A percentile compares a stretch with the other conserved stretches of the same genome.
phyloP scores from a whole-genome alignment of 2,888 invertebrate genomes.

The Melipona beecheii region DNA sequence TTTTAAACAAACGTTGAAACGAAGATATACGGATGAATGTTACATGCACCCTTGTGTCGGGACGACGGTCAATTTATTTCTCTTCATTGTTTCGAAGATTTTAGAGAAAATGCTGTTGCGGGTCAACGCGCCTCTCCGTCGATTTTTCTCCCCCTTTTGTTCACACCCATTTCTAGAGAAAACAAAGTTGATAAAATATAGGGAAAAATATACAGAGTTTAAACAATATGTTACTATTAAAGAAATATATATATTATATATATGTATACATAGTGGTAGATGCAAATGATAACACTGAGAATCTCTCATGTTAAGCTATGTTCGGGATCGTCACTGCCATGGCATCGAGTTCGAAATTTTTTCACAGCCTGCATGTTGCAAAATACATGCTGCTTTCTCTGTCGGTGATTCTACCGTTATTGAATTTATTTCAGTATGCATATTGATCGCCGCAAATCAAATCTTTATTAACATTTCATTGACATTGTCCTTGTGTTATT shows the following conservation, averaged over 20 bases:
- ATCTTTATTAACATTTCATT: background rate
- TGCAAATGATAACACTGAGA: constrained; percentile 38
- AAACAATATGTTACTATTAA: constrained; percentile 46
- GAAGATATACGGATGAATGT: background rate
- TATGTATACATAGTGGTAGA: constrained; percentile 39
- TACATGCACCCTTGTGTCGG: constrained; percentile 26
- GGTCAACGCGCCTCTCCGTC: constrained; percentile 62
- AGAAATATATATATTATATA: constrained; percentile 31
- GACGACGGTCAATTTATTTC: constrained; percentile 34
- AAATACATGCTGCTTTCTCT: constrained; percentile 16
- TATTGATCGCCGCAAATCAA: background rate
- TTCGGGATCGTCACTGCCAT: constrained; percentile 73
- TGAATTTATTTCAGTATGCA: background rate
- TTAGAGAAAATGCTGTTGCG: constrained; percentile 59
- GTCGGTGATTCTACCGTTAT: background rate
- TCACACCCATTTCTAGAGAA: constrained; percentile 51
- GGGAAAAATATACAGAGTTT: constrained; percentile 40
- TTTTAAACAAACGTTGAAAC: background rate
- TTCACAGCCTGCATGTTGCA: constrained; percentile 14
- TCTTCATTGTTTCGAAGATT: constrained; percentile 37
- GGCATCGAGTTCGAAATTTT: constrained; percentile 64
- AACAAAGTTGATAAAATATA: constrained; percentile 14
- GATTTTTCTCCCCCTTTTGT: constrained; percentile 35
- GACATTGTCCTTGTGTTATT: background rate
- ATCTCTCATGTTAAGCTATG: constrained; percentile 57